Base-by-base conservation (phyloP, 2,888 invertebrate species). In the Elmis aenea region DNA sequence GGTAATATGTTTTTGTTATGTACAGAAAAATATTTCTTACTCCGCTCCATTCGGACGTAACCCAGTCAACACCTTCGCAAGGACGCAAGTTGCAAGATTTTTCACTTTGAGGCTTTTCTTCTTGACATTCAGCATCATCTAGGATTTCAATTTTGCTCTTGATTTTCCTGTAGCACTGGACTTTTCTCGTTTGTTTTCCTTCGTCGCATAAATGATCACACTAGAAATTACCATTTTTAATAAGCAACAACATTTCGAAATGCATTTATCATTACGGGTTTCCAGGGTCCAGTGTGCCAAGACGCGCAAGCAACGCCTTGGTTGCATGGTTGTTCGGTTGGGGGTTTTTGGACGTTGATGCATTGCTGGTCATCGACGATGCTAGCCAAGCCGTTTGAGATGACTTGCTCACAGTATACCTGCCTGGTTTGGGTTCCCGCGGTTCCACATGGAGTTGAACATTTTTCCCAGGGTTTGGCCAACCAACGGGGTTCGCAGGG, bases 51-150 rank as follows among this genome's bases (percentile, higher is more conserved):
- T 83, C 80, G 0, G 90, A 82, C 4, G 81, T 69, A 31, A 92
- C 79, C 92, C 93, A 95, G 62, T 93, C 93, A 5, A 92, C 82
- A 3, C 93, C 94, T 39, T 86, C 88, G 59, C 94, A 95, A 0
- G 92, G 89, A 27, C 85, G 72, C 56, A 88, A 48, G 50, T 80
- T 74, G 61, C 96, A 96, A 8, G 70, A 42, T 56, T 81, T 77
- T 47, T 83, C 81, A 1, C 68, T 67, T 23, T 76, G 74, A 0
- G 94, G 91, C 57, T 83, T 85, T 50, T 80, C 76, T 23, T 75
- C 83, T 0, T 69, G 62, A 45, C 83, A 83, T 24, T 81, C 80
- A 0, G 71, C 69, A 40, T 86, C 83, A 0, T 73, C 70, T 11
- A 88, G 64, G 1, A 85, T 72, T 49, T 81, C 74, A 6, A 87